A percentile compares a stretch with the other conserved stretches of the same genome.
These are phyloP conservation scores for Marmota monax DNA, from an alignment of 2,113 vertebrate genomes.

Conservation along the genomic window DNA sequence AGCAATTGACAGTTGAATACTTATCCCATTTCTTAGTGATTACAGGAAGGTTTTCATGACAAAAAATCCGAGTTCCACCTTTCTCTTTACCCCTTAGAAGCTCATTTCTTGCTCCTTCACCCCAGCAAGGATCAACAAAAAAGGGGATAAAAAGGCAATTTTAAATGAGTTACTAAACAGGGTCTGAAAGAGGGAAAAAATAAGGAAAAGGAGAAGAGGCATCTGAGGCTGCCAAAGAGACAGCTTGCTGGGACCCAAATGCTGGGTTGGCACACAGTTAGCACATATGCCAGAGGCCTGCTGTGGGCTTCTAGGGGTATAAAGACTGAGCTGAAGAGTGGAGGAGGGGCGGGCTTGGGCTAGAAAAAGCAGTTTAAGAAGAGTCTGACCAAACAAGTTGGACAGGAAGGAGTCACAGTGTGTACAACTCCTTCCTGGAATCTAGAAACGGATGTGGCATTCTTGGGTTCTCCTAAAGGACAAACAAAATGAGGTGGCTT, in stretches of 20 bases:
- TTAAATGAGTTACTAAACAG: not conserved
- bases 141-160: not conserved
- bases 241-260: not conserved
- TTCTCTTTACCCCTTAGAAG: not conserved
- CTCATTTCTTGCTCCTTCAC: not conserved
- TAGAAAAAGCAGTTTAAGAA: not conserved
- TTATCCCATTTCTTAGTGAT: not conserved
- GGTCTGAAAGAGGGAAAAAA: not conserved
- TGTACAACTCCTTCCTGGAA: not conserved
- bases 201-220: not conserved
- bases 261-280: not conserved
- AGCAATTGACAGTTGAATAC: not conserved
- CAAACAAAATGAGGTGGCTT: not conserved
- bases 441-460: not conserved
- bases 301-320: not conserved
- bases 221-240: not conserved
- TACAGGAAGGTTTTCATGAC: not conserved
- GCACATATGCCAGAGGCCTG: not conserved
- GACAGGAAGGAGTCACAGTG: not conserved
- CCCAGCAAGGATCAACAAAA: not conserved
- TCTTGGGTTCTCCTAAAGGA: not conserved
- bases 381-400: not conserved
- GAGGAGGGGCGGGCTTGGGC: fast-evolving
- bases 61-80: not conserved
- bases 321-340: not conserved